phyloP scores from a whole-genome alignment of 2,888 invertebrate species.

The Hylaea fasciaria region DNA sequence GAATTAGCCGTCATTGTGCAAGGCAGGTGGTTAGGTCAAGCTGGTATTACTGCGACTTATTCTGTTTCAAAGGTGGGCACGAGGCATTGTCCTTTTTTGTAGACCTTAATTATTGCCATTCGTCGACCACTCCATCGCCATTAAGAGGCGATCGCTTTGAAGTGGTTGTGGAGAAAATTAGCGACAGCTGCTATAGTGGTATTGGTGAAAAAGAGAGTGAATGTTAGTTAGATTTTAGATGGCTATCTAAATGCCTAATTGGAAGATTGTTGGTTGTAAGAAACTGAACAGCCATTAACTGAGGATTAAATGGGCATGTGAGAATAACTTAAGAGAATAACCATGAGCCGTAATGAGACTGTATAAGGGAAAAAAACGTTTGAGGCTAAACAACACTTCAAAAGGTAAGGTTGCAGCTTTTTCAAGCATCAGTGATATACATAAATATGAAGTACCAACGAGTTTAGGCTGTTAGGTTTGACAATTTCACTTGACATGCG shows the following conservation, averaged over 20 bases:
- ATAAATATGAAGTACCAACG: too few relatives aligned
- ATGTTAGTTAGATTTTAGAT: slow-evolving; percentile 21
- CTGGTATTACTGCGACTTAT: too few relatives aligned
- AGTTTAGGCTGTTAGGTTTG: too few relatives aligned
- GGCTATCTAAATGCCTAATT: slow-evolving; percentile 10
- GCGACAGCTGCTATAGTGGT: slow-evolving; percentile 29
- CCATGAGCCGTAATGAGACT: too few relatives aligned
- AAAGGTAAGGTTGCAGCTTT: too few relatives aligned
- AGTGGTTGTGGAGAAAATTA: slow-evolving; percentile 25
- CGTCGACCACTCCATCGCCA: not conserved
- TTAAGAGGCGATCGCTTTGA: slow-evolving; percentile 16
- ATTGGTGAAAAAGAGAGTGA: slow-evolving; percentile 9
- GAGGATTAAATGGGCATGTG: too few relatives aligned
- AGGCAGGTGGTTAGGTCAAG: slow-evolving; percentile 50
- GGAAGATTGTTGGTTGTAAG: not conserved
- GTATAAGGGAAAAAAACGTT: too few relatives aligned
- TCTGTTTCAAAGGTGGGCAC: slow-evolving; percentile 22
- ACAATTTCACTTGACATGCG: too few relatives aligned
- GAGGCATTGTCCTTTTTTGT: slow-evolving; percentile 35
- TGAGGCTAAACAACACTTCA: too few relatives aligned
- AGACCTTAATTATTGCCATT: slow-evolving; percentile 15
- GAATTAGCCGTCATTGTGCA: slow-evolving; percentile 66
- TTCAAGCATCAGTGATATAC: too few relatives aligned
- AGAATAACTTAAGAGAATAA: too few relatives aligned
- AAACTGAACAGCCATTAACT: slow-evolving; percentile 2